Evolutionary conservation across 2,113 vertebrate species (phyloP), one percentile per base, ranked within the genome.

Genomic region (Carassius carassius): DNA sequence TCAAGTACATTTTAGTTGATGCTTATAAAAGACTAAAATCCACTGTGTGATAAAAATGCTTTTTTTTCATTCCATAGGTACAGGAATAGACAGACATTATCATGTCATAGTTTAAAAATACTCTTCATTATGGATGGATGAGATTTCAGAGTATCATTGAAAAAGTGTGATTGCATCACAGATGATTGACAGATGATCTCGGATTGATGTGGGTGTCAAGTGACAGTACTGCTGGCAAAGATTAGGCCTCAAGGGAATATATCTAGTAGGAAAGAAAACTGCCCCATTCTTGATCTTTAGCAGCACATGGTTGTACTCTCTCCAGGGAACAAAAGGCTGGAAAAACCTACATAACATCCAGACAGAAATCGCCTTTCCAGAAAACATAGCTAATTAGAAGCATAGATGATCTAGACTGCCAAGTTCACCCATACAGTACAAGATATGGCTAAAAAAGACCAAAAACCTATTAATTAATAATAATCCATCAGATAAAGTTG

Each of bases 381-480:
- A 21, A 41, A 3, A 72, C 49, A 69, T 21, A 23, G 44, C 79
- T 81, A 56, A 82, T 82, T 82, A 58, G 72, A 58, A 82, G 80
- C 37, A 41, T 14, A 37, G 47, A 56, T 72, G 67, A 72, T 5
- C 51, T 49, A n/a, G 29, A 70, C 41, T 81, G 29, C 25, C 19
- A 23, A 21, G 41, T 41, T 81, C 56, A 49, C 44, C 35, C 80
- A 62, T 62, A 72, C 19, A 86, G 41, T 69, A 54, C 32, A 47
- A 25, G 35, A 35, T 54, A 65, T 32, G 6, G 44, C 35, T 14
- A 16, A 54, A 74, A 65, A 74, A 76, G 25, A 67, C 29, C 60
- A 70, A 82, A 19, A 16, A 79, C 54, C 51, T 78, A 51, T 17
- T 83, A 83, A 78, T 83, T 82, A 65, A 75, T 62, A 29, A 32